Conservation (phyloP, 2,888 invertebrate species). For the Perdita meconis region DNA sequence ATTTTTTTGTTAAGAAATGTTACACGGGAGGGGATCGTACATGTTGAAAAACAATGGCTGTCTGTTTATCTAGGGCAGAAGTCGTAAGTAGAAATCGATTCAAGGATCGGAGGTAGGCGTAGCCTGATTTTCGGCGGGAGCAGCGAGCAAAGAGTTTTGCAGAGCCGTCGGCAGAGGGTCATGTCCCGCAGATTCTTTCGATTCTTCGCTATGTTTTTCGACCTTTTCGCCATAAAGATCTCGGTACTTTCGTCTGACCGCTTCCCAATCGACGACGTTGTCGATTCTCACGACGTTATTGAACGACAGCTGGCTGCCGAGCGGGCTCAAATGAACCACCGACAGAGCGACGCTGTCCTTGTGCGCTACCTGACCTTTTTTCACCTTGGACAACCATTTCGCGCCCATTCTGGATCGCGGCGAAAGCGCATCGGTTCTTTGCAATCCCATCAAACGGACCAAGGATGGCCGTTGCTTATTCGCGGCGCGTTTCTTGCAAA, state of each 20-base stretch:
- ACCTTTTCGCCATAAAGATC: slow-evolving; percentile 88
- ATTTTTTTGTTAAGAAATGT: slow-evolving; percentile 58
- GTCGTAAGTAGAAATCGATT: not conserved
- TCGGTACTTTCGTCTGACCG: slow-evolving; percentile 94
- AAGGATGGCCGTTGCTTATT: slow-evolving; percentile 93
- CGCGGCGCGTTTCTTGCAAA: slow-evolving; percentile 90
- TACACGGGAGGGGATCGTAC: slow-evolving; percentile 36
- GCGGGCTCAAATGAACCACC: slow-evolving; percentile 92
- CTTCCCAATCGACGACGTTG: slow-evolving; percentile 96
- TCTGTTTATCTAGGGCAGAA: not conserved
- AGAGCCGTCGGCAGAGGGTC: slow-evolving; percentile 43
- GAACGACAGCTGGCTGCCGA: slow-evolving; percentile 93
- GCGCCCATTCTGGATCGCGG: slow-evolving; percentile 94
- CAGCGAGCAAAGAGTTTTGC: slow-evolving; percentile 51
- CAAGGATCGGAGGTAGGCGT: slow-evolving; percentile 23
- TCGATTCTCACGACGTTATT: slow-evolving; percentile 91
- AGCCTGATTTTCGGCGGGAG: slow-evolving; percentile 20
- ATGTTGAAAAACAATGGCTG: slow-evolving; percentile 20
- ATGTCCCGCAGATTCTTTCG: slow-evolving; percentile 44
- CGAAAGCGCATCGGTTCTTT: slow-evolving; percentile 88
- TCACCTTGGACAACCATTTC: slow-evolving; percentile 95
- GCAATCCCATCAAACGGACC: slow-evolving; percentile 92
- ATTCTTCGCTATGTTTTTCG: slow-evolving; percentile 81
- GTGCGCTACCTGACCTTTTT: slow-evolving; percentile 92
- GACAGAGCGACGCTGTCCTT: slow-evolving; percentile 92